Evolutionary conservation across 2,113 vertebrate genomes (phyloP), one percentile per base, ranked within the genome.

Genomic region (Pseudonaja textilis): DNA sequence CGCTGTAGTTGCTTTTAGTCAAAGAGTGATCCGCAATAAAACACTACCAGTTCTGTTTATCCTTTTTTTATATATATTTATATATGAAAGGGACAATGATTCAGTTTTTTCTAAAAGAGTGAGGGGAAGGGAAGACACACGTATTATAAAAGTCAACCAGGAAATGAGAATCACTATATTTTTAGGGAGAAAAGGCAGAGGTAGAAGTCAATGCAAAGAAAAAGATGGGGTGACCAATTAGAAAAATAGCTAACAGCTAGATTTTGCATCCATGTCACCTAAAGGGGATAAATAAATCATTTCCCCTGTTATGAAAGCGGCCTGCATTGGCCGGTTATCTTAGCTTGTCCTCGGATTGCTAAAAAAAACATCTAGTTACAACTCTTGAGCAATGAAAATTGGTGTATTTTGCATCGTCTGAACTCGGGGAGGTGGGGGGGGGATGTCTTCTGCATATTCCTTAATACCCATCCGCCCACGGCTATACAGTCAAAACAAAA

Each of bases 151-250:
- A 95, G 59, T 94, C 93, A 91, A 93, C 56, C 11, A 81, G 61
- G 93, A 85, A 55, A 85, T 89, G 93, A 95, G 94, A n/a, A 92
- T 87, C 22, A 0, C 89, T 42, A 52, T 11, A 0, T 92, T 90
- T 59, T 94, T 61, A 92, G 93, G 16, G 93, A 94, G 92, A 25
- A 54, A 90, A 86, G 94, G 93, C 90, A 96, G 97, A 98, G 97
- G 97, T 97, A 97, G 97, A 96, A 97, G 96, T 94, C 96, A 93
- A 96, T 94, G 96, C 92, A 87, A 92, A 94, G 94, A 90, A 93
- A 89, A 96, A 92, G 95, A 61, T 96, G 91, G 96, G 92, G 96
- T 92, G 96, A 95, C 92, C 14, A 25, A 86, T 89, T 96, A 96
- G 95, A 92, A 94, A 90, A 90, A 95, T 96, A 98, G 89, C 96